Percentiles rank a stretch among this genome's conserved stretches.
Evolutionary conservation across 2,888 invertebrate species (phyloP).

Genomic region (Horisme vitalbata): DNA sequence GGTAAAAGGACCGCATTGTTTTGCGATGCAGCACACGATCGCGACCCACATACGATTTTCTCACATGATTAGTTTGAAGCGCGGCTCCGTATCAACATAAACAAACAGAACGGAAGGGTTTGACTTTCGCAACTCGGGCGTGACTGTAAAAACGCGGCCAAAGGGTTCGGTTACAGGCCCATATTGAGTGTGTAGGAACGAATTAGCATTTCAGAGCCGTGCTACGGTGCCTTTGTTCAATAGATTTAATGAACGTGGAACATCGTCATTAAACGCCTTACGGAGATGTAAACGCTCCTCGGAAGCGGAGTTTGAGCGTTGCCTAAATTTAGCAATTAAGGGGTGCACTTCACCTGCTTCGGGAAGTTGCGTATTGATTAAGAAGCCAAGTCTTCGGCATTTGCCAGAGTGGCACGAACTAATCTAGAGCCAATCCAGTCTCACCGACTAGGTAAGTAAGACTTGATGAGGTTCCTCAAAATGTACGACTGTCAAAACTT

Average conservation of each 20-base stretch:
- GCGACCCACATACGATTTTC: constrained; percentile 37
- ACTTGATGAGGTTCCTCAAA: background rate
- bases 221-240: constrained; percentile 63
- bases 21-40: constrained; percentile 35
- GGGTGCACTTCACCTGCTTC: constrained; percentile 48
- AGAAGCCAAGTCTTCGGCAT: constrained; percentile 42
- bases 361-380: constrained; percentile 50
- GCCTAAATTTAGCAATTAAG: constrained; percentile 66
- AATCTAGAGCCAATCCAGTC: constrained; percentile 34
- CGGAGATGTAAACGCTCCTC: constrained; percentile 54
- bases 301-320: constrained; percentile 40
- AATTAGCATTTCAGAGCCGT: constrained; percentile 79
- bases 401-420: constrained; percentile 38
- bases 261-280: constrained; percentile 72
- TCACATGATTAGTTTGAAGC: constrained; percentile 38
- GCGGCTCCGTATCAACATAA: constrained; percentile 52
- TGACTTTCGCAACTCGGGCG: constrained; percentile 55
- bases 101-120: constrained; percentile 60
- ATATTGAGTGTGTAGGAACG: constrained; percentile 72
- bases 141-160: constrained; percentile 60
- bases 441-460: constrained; percentile 21
- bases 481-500: background rate
- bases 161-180: constrained; percentile 59
- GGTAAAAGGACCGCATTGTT: constrained; percentile 35
- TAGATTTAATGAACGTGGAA: constrained; percentile 73